Base-by-base conservation (phyloP, 2,888 invertebrate genomes). In the Brachyptera risi region DNA sequence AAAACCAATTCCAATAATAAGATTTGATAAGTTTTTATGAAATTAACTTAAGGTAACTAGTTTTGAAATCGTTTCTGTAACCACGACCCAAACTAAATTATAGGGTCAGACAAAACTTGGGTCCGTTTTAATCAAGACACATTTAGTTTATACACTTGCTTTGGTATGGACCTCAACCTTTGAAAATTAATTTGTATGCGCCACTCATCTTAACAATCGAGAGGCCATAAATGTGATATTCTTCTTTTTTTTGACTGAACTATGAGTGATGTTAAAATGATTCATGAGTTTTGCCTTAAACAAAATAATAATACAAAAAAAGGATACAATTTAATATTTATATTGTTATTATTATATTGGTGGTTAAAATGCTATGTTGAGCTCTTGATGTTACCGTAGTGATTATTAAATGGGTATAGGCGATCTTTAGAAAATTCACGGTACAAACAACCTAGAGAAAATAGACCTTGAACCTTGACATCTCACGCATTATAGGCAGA, bases 261-360 rank as follows among this genome's bases (percentile, higher is more conserved):
- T 50, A 49, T 57, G 61, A 61, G 49, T 61, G 61, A 61, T 56
- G 57, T 38, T 24, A 37, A 35, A 57, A 57, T 56, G 57, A 61
- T 56, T 57, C 61, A 61, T 56, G 60, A 31, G 37, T 37, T 56
- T 56, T 49, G 31, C 47, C 56, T 56, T 47, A 27, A 56, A 60
- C 47, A 56, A 56, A 56, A 35, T 31, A 31, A 31, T 31, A 31
- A 11, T 31, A 31, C 11, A 44, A 19, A 51, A 51, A 51, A 51
- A 31, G n/a, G n/a, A 17, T 44, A 26, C 47, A 31, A 35, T 58
- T 26, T 44, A 44, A 31, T 58, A 42, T 47, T 31, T 58, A 58
- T 58, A 57, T 50, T 61, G 49, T 61, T 61, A 49, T n/a, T n/a
- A n/a, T 49, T 61, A 57, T 61, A 57, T 57, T 23, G 49, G 49